Evolutionary conservation across 2,797 vertebrate species (phyloP), one percentile per base, ranked within the genome.

Genomic region (Telmatherina bonti): DNA sequence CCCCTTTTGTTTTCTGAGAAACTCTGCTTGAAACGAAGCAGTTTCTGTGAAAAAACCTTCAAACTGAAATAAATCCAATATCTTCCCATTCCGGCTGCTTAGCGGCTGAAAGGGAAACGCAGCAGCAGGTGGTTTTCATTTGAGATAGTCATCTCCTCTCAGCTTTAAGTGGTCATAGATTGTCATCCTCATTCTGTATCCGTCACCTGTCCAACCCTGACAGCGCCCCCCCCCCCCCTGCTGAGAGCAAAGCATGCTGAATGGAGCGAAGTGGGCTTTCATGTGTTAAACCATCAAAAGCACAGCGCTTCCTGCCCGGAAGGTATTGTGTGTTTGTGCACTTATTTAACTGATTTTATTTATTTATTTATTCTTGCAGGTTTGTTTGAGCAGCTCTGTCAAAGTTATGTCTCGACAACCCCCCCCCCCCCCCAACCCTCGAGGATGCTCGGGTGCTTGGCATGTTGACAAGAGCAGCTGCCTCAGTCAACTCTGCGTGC

Each of bases 401-500:
- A 78, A 85, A 77, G n/a, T 35, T 18, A 20, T 62, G 70, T 35
- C 57, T n/a, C n/a, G n/a, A n/a, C n/a, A n/a, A n/a, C n/a, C n/a
- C n/a, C n/a, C n/a, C n/a, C n/a, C n/a, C n/a, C n/a, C n/a, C n/a
- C n/a, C n/a, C n/a, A n/a, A n/a, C 62, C 47, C 56, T 45, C 2
- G 76, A 87, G 83, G 75, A 86, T 69, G 30, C 57, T 71, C 43
- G 38, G 85, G 80, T 26, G 69, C n/a, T 70, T 83, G 85, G 82
- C 78, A 43, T 73, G 85, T 90, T 88, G 87, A 90, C 89, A 88
- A 74, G 84, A 90, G 85, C 89, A 88, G 74, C 88, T 88, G 86
- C 88, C 84, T 85, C 84, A 82, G 85, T 89, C 87, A 79, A 76
- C 69, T 70, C 80, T 13, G 70, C 3, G 36, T 51, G 0, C 74